phyloP scores from a whole-genome alignment of 2,797 vertebrate species.

The Rhynchonycteris naso region DNA sequence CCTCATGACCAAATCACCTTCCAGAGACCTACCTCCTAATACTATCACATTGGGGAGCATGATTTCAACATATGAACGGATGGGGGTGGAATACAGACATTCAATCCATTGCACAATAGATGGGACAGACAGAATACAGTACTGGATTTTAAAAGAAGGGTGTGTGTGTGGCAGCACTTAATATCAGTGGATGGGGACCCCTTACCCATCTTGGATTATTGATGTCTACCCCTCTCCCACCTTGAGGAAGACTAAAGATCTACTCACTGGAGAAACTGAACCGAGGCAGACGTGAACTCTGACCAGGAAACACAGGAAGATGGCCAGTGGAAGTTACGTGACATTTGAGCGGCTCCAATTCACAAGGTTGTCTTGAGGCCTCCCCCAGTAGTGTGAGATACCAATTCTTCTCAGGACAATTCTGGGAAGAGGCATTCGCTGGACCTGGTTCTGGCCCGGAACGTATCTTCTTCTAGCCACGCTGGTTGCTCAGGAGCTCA shows the following conservation, averaged over 20 bases:
- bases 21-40: background rate
- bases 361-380: background rate
- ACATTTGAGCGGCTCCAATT: background rate
- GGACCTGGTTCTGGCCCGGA: background rate
- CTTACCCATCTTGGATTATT: background rate
- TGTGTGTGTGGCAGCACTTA: background rate
- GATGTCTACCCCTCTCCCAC: background rate
- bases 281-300: background rate
- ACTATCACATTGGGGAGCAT: background rate
- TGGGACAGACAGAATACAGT: background rate
- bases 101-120: background rate
- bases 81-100: background rate
- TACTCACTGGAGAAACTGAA: background rate
- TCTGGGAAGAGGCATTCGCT: background rate
- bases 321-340: background rate
- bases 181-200: background rate
- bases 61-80: background rate
- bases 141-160: background rate
- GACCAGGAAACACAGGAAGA: background rate
- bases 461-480: background rate
- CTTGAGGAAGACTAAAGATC: background rate
- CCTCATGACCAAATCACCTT: background rate
- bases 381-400: background rate
- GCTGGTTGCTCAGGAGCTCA: background rate
- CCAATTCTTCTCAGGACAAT: background rate